Evolutionary conservation across 2,113 vertebrate genomes (phyloP).

Genomic region (Misgurnus anguillicaudatus): DNA sequence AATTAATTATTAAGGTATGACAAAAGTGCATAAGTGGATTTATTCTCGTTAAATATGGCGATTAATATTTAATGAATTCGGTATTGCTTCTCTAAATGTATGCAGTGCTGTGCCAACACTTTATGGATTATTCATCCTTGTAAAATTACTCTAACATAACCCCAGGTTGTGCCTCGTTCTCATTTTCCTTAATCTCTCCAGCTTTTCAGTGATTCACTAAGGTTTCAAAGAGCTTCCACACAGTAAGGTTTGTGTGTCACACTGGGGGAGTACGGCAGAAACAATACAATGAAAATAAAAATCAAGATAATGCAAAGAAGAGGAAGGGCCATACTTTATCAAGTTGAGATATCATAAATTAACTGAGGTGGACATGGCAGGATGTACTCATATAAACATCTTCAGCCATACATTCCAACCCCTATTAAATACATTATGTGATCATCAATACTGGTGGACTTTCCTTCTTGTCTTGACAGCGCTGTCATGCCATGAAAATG

Average conservation of each 20-base stretch:
- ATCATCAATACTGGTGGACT: constrained; percentile 6
- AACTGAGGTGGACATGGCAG: background rate
- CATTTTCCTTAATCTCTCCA: constrained; percentile 30
- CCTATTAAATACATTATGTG: constrained; percentile 34
- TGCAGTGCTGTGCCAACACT: constrained; percentile 39
- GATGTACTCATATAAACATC: constrained; percentile 11
- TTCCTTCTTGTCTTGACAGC: constrained; percentile 2
- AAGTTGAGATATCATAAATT: no score
- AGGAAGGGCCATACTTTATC: no score
- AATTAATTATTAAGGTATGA: constrained; percentile 18
- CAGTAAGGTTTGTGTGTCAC: background rate
- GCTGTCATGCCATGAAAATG: constrained; percentile 26
- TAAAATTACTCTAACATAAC: constrained; percentile 39
- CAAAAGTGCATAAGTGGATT: constrained; percentile 21
- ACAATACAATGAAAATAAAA: background rate
- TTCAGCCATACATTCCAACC: constrained; percentile 14
- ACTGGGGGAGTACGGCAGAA: background rate
- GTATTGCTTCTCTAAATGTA: constrained; percentile 46
- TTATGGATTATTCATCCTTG: constrained; percentile 38
- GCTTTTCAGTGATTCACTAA: background rate
- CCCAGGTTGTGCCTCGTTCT: constrained; percentile 15
- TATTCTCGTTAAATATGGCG: constrained; percentile 23
- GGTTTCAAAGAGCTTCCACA: constrained; percentile 12
- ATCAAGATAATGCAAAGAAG: no score
- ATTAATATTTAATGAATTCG: constrained; percentile 41